Base-by-base conservation (phyloP, 2,113 vertebrate genomes). In the Micronycteris hirsuta region DNA sequence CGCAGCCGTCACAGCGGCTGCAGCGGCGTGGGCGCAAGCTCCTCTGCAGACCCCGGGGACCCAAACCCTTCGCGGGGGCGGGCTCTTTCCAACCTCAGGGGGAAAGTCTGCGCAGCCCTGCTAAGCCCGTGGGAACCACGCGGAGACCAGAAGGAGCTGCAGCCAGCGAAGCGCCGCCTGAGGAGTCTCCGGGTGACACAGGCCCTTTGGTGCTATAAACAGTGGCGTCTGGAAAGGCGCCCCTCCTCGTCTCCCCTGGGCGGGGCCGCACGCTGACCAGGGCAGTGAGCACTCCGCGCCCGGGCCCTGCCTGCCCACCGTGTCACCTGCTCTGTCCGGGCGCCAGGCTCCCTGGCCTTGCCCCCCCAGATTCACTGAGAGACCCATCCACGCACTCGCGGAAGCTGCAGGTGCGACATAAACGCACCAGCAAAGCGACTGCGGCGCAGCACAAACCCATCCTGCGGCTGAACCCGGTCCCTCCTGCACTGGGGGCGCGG, bases 1-100 rank as follows among this genome's bases (percentile, higher is more conserved):
- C 20, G 7, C 15, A 56, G 20, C 0, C 28, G 58, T 28, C 8
- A 43, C 28, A 67, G 45, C 76, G 33, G 11, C 2, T n/a, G 1
- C 5, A 4, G 11, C 2, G 7, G 1, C 16, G 11, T 0, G 7
- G 17, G 1, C 4, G n/a, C n/a, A n/a, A n/a, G n/a, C n/a, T n/a
- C 28, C 38, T 71, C 43, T 20, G 31, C 38, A 38, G n/a, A 86
- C 7, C 36, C n/a, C 19, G 3, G 13, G 31, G 16, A 31, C 26
- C 15, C 7, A 36, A 86, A 43, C 4, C n/a, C 4, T 45, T 15
- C 38, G 14, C 0, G 1, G 61, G 3, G n/a, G 7, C 0, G 4
- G 28, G 5, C 4, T 61, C 10, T 0, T 63, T 54, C 54, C 85
- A 47, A 41, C 61, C 61, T 3, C 36, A 20, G 22, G 52, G 65